phyloP scores from a whole-genome alignment of 2,113 vertebrate species.

The Okapia johnstoni region DNA sequence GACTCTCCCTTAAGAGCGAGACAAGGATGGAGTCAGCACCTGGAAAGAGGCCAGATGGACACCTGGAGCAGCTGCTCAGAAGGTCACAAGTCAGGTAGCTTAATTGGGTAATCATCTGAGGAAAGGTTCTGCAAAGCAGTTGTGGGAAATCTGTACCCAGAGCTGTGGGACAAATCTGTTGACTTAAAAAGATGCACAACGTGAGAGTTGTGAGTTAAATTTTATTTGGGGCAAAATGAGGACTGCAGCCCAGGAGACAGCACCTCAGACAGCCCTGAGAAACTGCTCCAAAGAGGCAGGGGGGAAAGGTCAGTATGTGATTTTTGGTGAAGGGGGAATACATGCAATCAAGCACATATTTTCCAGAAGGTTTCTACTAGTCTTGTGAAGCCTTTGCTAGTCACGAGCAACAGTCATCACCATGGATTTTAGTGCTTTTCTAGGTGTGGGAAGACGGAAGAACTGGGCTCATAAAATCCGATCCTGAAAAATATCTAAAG shows the following conservation, averaged over 20 bases:
- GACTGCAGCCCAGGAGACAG: not conserved
- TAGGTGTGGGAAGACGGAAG: not conserved
- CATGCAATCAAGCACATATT: not conserved
- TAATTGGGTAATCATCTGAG: slow-evolving; percentile 39
- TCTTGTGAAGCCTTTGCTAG: not conserved
- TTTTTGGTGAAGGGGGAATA: not conserved
- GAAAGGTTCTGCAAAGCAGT: not conserved
- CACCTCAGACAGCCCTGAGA: not conserved
- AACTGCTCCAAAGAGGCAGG: not conserved
- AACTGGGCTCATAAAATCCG: not conserved
- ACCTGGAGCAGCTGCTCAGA: slow-evolving; percentile 26
- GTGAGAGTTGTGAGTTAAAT: not conserved
- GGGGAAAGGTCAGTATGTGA: not conserved
- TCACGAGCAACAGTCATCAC: accelerated
- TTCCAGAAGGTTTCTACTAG: not conserved
- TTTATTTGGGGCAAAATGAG: not conserved
- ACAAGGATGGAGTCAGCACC: slow-evolving; percentile 29
- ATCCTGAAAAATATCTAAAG: not conserved
- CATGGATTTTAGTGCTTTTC: not conserved
- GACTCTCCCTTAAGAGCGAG: not conserved
- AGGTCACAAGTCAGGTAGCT: slow-evolving; percentile 24
- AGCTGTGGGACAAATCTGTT: not conserved
- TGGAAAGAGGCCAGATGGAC: slow-evolving; percentile 49
- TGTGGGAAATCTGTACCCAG: not conserved
- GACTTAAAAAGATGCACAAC: not conserved